These are phyloP conservation scores for Desmodus rotundus DNA, from an alignment of 2,113 vertebrate genomes.

Conservation along the genomic window DNA sequence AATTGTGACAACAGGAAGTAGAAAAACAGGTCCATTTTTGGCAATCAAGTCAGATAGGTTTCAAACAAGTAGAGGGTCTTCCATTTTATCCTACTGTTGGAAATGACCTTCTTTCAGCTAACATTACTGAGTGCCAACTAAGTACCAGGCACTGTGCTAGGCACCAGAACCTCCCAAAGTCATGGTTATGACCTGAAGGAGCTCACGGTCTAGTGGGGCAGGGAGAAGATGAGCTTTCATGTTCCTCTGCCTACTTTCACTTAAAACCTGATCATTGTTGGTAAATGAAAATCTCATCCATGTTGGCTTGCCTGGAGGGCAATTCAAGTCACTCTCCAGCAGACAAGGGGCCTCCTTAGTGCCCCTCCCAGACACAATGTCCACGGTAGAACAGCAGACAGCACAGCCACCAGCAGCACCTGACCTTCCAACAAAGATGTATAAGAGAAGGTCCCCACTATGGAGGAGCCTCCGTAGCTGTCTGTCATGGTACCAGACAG, in stretches of 20 bases:
- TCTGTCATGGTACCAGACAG: too few species aligned
- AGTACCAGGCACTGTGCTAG: neutral
- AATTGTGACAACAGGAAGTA: neutral
- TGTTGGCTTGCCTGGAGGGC: neutral
- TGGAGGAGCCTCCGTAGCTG: neutral
- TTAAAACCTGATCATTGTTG: neutral
- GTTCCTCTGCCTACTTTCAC: neutral
- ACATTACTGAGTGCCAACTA: neutral
- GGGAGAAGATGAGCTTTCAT: neutral
- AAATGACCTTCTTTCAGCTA: neutral
- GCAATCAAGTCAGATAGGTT: neutral
- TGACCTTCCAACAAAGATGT: neutral
- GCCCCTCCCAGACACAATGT: neutral
- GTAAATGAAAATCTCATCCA: neutral
- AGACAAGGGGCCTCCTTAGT: neutral
- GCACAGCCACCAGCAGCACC: too few species aligned
- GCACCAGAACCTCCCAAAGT: neutral
- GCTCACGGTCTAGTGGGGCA: neutral
- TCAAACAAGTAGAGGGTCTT: neutral
- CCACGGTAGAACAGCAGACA: neutral
- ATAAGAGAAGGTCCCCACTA: rapidly evolving
- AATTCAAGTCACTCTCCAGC: neutral
- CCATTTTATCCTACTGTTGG: neutral
- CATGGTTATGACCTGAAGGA: neutral
- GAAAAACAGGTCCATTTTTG: neutral